A percentile compares a stretch with the other conserved stretches of the same genome.
Evolutionary conservation across 2,888 invertebrate genomes (phyloP).

Genomic region (Dendrolimus pini): DNA sequence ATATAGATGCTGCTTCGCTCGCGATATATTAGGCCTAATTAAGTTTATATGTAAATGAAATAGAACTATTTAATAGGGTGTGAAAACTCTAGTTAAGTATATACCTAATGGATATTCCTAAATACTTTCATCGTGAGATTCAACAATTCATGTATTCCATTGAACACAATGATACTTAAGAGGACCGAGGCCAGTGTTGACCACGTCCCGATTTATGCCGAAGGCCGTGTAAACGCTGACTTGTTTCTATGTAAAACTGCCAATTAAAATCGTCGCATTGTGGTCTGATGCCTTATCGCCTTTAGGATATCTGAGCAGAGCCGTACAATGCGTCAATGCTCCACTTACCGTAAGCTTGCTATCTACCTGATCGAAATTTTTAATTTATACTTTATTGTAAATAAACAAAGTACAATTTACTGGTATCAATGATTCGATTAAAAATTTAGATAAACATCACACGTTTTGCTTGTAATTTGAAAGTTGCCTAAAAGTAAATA

Average conservation of each 20-base stretch:
- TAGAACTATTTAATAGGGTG: no score
- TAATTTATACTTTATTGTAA: conserved; percentile 33
- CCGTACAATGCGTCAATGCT: background rate
- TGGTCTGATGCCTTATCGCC: conserved; percentile 27
- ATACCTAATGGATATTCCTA: no score
- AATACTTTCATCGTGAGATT: no score
- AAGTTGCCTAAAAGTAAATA: no score
- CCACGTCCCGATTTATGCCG: conserved; percentile 14
- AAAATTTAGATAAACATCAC: no score
- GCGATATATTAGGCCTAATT: no score
- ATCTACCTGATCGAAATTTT: background rate
- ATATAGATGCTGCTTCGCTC: no score
- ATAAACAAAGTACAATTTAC: conserved; percentile 57
- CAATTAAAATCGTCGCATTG: conserved; percentile 52
- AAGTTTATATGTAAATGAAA: no score
- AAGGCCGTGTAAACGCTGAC: conserved; percentile 7
- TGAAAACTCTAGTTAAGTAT: no score
- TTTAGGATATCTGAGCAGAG: conserved; percentile 8
- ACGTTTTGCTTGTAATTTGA: no score
- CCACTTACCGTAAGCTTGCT: background rate
- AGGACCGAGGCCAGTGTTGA: background rate
- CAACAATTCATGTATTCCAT: background rate
- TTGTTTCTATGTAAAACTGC: conserved; percentile 31
- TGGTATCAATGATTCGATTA: conserved; percentile 43
- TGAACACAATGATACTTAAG: background rate